phyloP scores from a whole-genome alignment of 2,797 vertebrate species.

The Todus mexicanus region DNA sequence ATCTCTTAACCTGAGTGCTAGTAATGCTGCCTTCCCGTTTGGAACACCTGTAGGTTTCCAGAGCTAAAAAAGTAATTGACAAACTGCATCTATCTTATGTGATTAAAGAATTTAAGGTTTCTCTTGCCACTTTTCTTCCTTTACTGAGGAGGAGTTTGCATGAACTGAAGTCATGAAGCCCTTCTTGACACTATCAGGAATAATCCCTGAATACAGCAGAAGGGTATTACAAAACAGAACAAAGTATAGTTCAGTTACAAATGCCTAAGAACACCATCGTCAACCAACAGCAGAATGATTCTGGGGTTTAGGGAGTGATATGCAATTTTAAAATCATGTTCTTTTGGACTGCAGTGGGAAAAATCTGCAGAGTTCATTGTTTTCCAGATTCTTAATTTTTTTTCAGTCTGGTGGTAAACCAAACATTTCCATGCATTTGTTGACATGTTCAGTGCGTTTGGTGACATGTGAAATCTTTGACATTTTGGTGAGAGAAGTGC shows the following conservation, averaged over 20 bases:
- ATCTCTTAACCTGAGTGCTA: neutral
- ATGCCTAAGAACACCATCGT: neutral
- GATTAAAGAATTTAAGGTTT: neutral
- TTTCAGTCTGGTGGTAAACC: neutral
- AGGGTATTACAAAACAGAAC: neutral
- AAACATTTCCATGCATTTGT: slow-evolving; percentile 6
- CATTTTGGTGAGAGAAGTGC: slow-evolving; percentile 14
- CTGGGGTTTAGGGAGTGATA: neutral
- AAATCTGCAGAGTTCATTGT: neutral
- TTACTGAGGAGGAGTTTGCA: neutral
- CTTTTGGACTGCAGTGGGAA: neutral
- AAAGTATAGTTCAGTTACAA: neutral
- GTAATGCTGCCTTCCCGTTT: neutral
- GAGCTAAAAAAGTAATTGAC: neutral
- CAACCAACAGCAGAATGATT: neutral
- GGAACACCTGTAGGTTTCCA: neutral
- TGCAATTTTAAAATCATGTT: neutral
- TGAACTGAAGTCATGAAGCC: neutral
- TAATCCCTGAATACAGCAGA: neutral
- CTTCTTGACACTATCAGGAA: neutral
- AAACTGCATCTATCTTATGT: neutral
- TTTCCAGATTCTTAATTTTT: neutral
- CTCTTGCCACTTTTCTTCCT: neutral
- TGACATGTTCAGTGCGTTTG: neutral
- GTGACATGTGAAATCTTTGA: neutral